These are phyloP conservation scores for Drosophila meridionalis DNA, from an alignment of 2,888 invertebrate species.

Conservation along the genomic window DNA sequence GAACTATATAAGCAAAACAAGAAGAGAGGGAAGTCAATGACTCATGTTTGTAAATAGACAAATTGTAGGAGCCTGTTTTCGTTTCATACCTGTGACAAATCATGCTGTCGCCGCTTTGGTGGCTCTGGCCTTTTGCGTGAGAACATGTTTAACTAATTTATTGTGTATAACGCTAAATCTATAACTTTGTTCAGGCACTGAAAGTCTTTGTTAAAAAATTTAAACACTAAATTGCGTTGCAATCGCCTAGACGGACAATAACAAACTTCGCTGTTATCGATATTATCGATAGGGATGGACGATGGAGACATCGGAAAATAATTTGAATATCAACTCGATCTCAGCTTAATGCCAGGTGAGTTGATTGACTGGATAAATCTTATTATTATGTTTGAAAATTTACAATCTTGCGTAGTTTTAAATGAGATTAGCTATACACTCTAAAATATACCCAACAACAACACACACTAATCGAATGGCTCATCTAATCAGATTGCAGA, in stretches of 20 bases:
- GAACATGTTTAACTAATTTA: slow-evolving; percentile 74
- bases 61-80: slow-evolving; percentile 6
- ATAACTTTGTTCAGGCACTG: slow-evolving; percentile 27
- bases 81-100: slow-evolving; percentile 82
- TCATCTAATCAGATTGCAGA: neutral
- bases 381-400: neutral
- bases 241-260: slow-evolving; percentile 35
- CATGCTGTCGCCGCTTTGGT: slow-evolving; percentile 80
- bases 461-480: neutral
- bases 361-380: neutral
- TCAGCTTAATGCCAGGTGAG: neutral
- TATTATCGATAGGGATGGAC: slow-evolving; percentile 24
- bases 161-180: slow-evolving; percentile 9
- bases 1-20: slow-evolving; percentile 86
- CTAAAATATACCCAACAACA: neutral
- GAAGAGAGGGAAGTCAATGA: slow-evolving; percentile 41
- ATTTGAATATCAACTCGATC: neutral
- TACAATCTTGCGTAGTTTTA: neutral
- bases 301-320: neutral
- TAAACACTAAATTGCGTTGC: slow-evolving; percentile 51
- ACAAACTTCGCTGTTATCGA: slow-evolving; percentile 46
- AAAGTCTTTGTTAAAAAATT: slow-evolving; percentile 21
- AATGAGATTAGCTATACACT: neutral
- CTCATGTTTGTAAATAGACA: slow-evolving; percentile 61
- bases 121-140: slow-evolving; percentile 81